phyloP scores from a whole-genome alignment of 2,113 vertebrate genomes.

The Lonchura striata region DNA sequence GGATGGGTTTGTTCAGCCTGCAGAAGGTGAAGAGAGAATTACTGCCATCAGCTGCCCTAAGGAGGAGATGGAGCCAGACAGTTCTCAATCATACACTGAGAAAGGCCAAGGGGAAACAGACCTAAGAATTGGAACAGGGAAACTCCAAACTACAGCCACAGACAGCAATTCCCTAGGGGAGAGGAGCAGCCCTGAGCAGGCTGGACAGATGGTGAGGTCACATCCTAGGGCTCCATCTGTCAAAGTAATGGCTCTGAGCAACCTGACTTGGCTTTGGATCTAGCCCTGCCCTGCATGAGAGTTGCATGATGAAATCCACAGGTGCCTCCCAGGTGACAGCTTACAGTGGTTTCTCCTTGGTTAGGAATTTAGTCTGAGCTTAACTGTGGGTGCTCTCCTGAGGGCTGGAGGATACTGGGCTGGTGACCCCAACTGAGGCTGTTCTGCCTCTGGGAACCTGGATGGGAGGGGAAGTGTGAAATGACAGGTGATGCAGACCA shows the following conservation, averaged over 20 bases:
- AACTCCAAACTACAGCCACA: background rate
- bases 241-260: background rate
- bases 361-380: background rate
- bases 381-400: background rate
- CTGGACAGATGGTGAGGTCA: background rate
- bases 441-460: background rate
- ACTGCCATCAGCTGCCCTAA: background rate
- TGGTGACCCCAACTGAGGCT: background rate
- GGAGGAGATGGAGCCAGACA: background rate
- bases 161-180: background rate
- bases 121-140: background rate
- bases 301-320: background rate
- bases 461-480: background rate
- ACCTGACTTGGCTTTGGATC: background rate
- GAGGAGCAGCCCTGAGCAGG: background rate
- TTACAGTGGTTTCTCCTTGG: background rate
- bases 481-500: background rate
- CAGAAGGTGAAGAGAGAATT: background rate
- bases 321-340: background rate
- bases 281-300: background rate
- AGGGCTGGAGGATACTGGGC: background rate
- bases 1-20: background rate
- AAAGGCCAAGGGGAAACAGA: background rate
- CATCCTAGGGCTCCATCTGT: background rate
- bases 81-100: background rate